Percentiles rank a stretch among this genome's conserved stretches.
phyloP scores from a whole-genome alignment of 2,113 vertebrate species.

The Pantherophis guttatus region DNA sequence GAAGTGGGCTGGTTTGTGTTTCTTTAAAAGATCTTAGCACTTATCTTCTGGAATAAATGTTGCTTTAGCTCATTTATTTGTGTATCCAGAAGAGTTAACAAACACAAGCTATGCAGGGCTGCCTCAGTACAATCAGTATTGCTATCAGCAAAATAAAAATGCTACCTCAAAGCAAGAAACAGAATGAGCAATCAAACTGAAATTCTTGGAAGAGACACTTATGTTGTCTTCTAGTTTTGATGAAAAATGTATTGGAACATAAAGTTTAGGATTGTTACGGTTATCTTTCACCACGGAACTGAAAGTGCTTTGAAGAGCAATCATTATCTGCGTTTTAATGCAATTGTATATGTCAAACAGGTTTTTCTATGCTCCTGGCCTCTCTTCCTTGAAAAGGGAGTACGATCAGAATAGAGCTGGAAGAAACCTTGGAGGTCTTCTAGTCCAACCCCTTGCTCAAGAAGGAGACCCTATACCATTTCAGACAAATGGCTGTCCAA shows the following conservation, averaged over 20 bases:
- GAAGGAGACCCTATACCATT: too few relatives aligned
- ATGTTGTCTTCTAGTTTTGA: background rate
- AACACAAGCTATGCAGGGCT: background rate
- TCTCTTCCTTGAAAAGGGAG: background rate
- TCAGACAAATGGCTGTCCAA: too few relatives aligned
- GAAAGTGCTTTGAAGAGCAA: background rate
- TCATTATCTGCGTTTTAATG: background rate
- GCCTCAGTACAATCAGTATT: background rate
- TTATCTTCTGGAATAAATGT: background rate
- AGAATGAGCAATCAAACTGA: background rate
- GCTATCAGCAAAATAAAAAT: background rate
- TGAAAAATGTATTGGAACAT: conserved; percentile 9
- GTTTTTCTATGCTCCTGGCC: background rate
- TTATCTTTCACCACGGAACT: too few relatives aligned
- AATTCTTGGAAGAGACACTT: background rate
- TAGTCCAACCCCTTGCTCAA: too few relatives aligned
- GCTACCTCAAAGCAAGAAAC: background rate
- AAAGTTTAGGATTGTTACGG: background rate
- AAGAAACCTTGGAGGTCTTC: too few relatives aligned
- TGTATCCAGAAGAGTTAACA: background rate
- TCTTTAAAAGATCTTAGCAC: background rate
- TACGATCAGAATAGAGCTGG: too few relatives aligned
- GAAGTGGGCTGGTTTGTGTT: background rate
- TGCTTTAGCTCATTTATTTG: background rate
- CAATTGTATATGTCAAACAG: background rate